Evolutionary conservation across 2,888 invertebrate genomes (phyloP).

Genomic region (Erebia aethiops): DNA sequence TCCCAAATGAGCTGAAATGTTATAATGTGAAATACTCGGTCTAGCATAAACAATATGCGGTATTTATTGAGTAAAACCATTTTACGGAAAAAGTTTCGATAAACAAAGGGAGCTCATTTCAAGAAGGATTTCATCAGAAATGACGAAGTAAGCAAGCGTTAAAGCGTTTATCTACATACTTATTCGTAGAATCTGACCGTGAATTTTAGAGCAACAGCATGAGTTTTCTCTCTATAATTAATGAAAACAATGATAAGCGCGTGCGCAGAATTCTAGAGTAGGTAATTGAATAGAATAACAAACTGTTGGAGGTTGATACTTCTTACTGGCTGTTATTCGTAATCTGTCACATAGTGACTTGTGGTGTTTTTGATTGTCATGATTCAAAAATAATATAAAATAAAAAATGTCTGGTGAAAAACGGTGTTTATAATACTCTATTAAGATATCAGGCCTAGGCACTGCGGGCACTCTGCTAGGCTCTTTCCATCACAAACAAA

Average conservation of each 20-base stretch:
- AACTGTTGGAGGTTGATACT: too few species aligned
- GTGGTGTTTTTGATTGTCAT: too few species aligned
- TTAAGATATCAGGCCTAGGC: too few species aligned
- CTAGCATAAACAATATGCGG: too few species aligned
- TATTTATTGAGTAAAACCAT: neutral
- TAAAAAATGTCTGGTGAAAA: too few species aligned
- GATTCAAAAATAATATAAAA: too few species aligned
- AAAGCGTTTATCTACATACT: neutral
- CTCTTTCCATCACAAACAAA: too few species aligned
- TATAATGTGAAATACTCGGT: too few species aligned
- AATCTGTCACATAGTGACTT: too few species aligned
- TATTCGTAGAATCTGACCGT: slow-evolving; percentile 15
- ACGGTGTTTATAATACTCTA: too few species aligned
- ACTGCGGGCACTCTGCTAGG: too few species aligned
- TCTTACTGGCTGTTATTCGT: too few species aligned
- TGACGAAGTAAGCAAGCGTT: neutral
- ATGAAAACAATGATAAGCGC: slow-evolving; percentile 11
- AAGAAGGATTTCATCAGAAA: neutral
- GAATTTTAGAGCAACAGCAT: neutral
- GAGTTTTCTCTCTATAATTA: slow-evolving; percentile 7
- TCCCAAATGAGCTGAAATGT: neutral
- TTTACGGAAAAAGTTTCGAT: neutral
- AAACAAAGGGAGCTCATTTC: neutral
- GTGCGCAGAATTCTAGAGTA: slow-evolving; percentile 4
- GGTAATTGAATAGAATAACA: neutral